Base-by-base conservation (phyloP, 2,797 vertebrate genomes). In the Anomalospiza imberbis region DNA sequence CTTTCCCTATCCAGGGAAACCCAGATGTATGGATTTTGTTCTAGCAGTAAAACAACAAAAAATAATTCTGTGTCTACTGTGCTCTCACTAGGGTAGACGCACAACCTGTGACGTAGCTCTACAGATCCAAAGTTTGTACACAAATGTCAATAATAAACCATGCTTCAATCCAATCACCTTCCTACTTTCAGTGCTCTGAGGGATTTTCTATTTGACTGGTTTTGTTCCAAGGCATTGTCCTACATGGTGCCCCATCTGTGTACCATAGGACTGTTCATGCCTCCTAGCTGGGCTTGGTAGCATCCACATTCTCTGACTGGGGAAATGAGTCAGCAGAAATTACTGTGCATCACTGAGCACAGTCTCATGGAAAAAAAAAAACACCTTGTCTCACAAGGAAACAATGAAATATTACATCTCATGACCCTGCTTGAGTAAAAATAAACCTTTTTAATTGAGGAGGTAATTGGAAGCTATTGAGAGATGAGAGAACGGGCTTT, bases 321-420 rank as follows among this genome's bases (percentile, higher is more conserved):
- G n/a, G 32, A 78, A 78, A 78, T 90, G 83, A 95, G 67, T 94
- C 83, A 95, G 80, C 94, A 94, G 71, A 93, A 95, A 60, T 70
- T 25, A 50, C 21, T 34, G 13, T 83, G 45, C 55, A 66, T 44
- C 67, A 61, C 67, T 79, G 77, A 88, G 48, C 34, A 38, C 20
- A 47, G 55, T 73, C 62, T 82, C 45, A 17, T 55, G 42, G 22
- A 4, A 70, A 73, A 61, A 68, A 34, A 4, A 3, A 1, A 3
- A 0, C 32, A 70, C 21, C 47, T 81, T 65, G 12, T 78, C 70
- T 51, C 55, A 28, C 44, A 45, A 26, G 76, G 67, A 88, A 88
- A 54, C 32, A 70, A 38, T 86, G 66, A 90, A 81, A 86, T 91
- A 78, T 34, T 89, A 26, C 38, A 55, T 80, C 45, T 85, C 16